Percentiles rank a stretch among this genome's conserved stretches.
Conservation (phyloP, 2,888 invertebrate genomes). For the Silvanus unidentatus region DNA sequence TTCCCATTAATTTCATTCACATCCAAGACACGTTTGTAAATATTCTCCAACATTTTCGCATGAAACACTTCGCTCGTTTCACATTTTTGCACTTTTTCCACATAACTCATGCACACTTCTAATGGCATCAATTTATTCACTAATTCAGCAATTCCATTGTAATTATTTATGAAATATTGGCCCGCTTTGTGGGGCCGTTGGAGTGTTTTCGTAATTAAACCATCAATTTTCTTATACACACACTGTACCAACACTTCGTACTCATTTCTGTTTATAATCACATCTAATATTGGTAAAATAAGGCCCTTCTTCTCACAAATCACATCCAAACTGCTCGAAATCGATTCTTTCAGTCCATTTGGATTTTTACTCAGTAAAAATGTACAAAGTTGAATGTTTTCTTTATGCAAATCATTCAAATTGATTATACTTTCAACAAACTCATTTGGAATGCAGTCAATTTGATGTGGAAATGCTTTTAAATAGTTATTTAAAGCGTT, state of each 20-base stretch:
- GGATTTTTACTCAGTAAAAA: conserved; percentile 53
- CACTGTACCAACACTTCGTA: conserved; percentile 48
- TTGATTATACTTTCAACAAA: conserved; percentile 53
- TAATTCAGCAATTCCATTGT: conserved; percentile 53
- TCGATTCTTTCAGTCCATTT: conserved; percentile 45
- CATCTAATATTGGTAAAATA: conserved; percentile 57
- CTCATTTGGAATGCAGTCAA: conserved; percentile 48
- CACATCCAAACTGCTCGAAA: conserved; percentile 49
- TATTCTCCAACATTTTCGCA: conserved; percentile 50
- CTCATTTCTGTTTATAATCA: conserved; percentile 46
- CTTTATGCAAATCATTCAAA: conserved; percentile 51
- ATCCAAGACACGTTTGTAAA: conserved; percentile 50
- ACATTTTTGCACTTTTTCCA: conserved; percentile 58
- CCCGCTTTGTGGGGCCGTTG: conserved; percentile 67
- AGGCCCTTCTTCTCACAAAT: conserved; percentile 56
- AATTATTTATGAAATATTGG: conserved; percentile 57
- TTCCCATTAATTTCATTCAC: conserved; percentile 43
- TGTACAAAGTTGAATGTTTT: conserved; percentile 53
- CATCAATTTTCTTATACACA: conserved; percentile 56
- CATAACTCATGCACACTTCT: conserved; percentile 52
- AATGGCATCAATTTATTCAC: conserved; percentile 56
- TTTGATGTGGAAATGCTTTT: conserved; percentile 55
- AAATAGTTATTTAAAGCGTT: conserved; percentile 53
- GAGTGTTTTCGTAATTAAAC: conserved; percentile 57
- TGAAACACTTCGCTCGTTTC: conserved; percentile 58